phyloP scores from a whole-genome alignment of 2,888 invertebrate species.

The Melanostoma scalare region DNA sequence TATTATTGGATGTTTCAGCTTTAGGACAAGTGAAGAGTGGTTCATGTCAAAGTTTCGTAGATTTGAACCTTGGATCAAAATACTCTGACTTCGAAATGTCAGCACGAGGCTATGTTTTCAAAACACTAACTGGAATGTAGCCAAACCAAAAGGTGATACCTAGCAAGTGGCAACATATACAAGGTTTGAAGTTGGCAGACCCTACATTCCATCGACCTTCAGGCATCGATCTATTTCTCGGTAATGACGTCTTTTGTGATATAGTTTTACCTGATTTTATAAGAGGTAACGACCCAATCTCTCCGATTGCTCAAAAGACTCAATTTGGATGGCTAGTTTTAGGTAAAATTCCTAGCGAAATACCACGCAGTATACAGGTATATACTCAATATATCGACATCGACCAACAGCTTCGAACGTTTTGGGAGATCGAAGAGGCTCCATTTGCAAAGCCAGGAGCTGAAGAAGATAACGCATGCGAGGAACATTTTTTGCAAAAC shows the following conservation, averaged over 20 bases:
- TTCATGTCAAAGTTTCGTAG: conserved; percentile 8
- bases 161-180: conserved; percentile 9
- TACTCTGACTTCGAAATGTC: conserved; percentile 12
- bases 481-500: neutral
- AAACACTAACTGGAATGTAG: conserved; percentile 16
- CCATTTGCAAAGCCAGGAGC: neutral
- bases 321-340: conserved; percentile 4
- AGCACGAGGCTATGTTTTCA: conserved; percentile 10
- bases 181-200: conserved; percentile 24
- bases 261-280: too few relatives aligned
- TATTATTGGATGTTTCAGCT: conserved; percentile 22
- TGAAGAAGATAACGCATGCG: neutral
- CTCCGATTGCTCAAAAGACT: conserved; percentile 1
- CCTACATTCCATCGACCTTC: conserved; percentile 4
- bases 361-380: neutral
- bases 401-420: neutral
- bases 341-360: neutral
- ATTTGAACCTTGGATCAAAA: conserved; percentile 13
- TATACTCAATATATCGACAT: neutral
- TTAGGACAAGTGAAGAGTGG: conserved; percentile 26
- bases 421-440: neutral
- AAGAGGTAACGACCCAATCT: neutral
- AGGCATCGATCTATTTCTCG: too few relatives aligned
- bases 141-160: conserved; percentile 15
- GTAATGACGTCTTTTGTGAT: too few relatives aligned